A percentile compares a stretch with the other conserved stretches of the same genome.
phyloP scores from a whole-genome alignment of 2,888 invertebrate species.

The Chelonus formosanus region DNA sequence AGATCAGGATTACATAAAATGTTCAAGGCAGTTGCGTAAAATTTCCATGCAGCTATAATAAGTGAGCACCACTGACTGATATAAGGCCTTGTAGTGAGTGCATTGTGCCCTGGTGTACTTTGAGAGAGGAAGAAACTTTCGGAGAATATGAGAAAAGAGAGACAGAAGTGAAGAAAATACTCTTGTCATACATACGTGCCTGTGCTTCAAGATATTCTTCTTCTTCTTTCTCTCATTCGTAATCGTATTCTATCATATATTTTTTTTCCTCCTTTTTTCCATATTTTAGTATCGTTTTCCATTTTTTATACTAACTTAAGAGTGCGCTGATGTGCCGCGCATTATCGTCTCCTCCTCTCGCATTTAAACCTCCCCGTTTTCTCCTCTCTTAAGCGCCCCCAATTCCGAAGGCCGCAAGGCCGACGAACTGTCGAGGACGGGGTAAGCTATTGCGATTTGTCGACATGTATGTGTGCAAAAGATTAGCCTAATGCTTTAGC shows the following conservation, averaged over 20 bases:
- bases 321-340: constrained; percentile 5
- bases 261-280: constrained; percentile 7
- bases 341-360: constrained; percentile 5
- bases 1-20: constrained; percentile 30
- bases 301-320: constrained; percentile 4
- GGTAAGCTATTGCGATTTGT: constrained; percentile 44
- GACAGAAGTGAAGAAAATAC: constrained; percentile 24
- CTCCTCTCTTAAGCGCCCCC: constrained; percentile 49
- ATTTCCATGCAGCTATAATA: constrained; percentile 26
- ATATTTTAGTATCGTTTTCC: constrained; percentile 7
- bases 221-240: constrained; percentile 35
- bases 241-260: constrained; percentile 13
- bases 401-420: constrained; percentile 58
- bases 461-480: background rate
- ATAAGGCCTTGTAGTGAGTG: constrained; percentile 46
- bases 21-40: constrained; percentile 32
- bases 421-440: constrained; percentile 60
- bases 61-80: constrained; percentile 44
- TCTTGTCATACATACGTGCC: constrained; percentile 36
- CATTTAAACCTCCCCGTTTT: constrained; percentile 35
- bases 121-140: constrained; percentile 24
- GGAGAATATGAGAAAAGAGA: constrained; percentile 18
- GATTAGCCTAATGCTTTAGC: background rate
- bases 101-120: constrained; percentile 47
- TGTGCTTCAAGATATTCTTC: constrained; percentile 41